These are phyloP conservation scores for Galemys pyrenaicus DNA, from an alignment of 2,113 vertebrate genomes.

Conservation along the genomic window DNA sequence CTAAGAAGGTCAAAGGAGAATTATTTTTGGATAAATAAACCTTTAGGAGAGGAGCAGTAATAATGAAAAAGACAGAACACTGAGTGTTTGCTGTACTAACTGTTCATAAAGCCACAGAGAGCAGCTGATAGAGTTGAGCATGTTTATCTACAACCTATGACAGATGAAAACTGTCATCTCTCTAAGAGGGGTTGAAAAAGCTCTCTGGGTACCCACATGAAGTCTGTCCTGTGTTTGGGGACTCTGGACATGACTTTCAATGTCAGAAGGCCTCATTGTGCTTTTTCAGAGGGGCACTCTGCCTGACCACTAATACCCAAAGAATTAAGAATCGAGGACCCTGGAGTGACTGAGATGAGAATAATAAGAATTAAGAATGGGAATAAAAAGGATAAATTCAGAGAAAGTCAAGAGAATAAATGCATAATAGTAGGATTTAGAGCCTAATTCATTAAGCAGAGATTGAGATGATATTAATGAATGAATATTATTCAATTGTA, in stretches of 20 bases:
- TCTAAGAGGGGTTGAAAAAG: not conserved
- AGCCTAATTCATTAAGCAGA: not conserved
- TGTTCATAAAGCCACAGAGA: not conserved
- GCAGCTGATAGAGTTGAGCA: not conserved
- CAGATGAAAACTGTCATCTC: not conserved
- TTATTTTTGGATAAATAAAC: not conserved
- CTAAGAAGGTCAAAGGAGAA: not conserved
- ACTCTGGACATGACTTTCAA: not conserved
- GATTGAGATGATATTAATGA: not conserved
- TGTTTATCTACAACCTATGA: not conserved
- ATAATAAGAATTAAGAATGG: not conserved
- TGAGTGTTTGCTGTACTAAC: not conserved
- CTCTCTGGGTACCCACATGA: not conserved
- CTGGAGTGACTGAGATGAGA: not conserved
- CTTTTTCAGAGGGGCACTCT: not conserved
- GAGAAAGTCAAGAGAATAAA: not conserved
- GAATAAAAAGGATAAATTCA: not conserved
- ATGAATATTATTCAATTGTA: too few relatives aligned
- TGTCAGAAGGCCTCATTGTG: not conserved
- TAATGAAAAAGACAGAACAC: not conserved
- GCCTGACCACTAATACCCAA: not conserved
- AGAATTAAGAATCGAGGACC: not conserved
- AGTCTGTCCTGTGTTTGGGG: not conserved
- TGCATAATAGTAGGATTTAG: not conserved
- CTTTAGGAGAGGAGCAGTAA: not conserved